Conservation (phyloP, 1,140 invertebrate species). For the Drosophila eugracilis region DNA sequence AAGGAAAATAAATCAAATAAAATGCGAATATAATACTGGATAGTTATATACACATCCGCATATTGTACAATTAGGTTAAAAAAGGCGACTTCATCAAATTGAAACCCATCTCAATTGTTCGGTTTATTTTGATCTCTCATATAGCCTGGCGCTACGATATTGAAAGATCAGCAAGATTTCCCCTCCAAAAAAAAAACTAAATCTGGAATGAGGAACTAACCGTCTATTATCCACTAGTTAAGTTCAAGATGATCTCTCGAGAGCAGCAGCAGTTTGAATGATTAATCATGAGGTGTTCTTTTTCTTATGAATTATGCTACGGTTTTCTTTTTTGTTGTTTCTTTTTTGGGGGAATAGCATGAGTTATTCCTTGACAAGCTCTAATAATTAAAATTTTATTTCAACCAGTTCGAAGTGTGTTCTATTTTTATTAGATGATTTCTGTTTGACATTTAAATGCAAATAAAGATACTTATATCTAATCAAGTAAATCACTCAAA, state of each 20-base stretch:
- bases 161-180: not conserved
- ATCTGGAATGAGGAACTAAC: not conserved
- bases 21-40: constrained; percentile 21
- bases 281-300: not conserved
- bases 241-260: constrained; percentile 6
- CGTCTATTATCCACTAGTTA: constrained; percentile 6
- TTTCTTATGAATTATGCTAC: constrained; percentile 8
- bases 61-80: constrained; percentile 3
- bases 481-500: constrained; percentile 21
- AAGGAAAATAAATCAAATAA: constrained; percentile 42
- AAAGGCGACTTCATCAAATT: constrained; percentile 1
- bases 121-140: constrained; percentile 3
- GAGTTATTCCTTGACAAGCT: not conserved
- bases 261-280: constrained; percentile 3
- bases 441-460: constrained; percentile 9
- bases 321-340: not conserved
- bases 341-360: not conserved
- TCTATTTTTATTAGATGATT: constrained; percentile 5
- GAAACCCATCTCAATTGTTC: constrained; percentile 15
- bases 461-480: constrained; percentile 1
- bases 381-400: constrained; percentile 6
- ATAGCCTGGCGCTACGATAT: constrained; percentile 2
- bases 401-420: no score
- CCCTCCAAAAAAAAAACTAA: no score
- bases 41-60: constrained; percentile 6